Conservation (phyloP, 1,140 invertebrate genomes). For the Belonocnema kinseyi region DNA sequence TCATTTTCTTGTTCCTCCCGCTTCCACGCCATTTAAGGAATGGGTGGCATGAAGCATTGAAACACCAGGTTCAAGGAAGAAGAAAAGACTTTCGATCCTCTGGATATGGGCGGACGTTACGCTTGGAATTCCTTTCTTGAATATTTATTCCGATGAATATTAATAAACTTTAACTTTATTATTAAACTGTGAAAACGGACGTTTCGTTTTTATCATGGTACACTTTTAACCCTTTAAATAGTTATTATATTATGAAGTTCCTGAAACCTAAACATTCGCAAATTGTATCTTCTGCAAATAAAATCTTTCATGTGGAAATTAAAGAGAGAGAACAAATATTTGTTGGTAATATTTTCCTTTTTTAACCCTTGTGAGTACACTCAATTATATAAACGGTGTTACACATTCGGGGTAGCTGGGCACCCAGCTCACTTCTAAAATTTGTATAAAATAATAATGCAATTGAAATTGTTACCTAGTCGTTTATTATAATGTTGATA, state of each 20-base stretch:
- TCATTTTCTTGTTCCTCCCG: constrained; percentile 4
- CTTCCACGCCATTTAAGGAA: constrained; percentile 11
- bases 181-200: background rate
- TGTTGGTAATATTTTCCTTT: no score
- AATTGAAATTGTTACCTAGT: no score
- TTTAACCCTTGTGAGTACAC: no score
- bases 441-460: no score
- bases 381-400: no score
- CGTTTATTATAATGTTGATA: no score
- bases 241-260: no score
- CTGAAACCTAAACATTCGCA: no score
- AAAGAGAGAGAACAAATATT: background rate
- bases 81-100: background rate
- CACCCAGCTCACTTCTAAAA: no score
- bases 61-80: background rate
- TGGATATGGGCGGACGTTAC: constrained; percentile 5
- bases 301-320: background rate
- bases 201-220: background rate
- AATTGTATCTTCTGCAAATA: no score
- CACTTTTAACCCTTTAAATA: no score
- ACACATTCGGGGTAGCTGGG: no score
- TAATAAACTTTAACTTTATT: background rate
- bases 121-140: constrained; percentile 8
- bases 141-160: background rate
- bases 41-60: background rate